phyloP scores from a whole-genome alignment of 2,888 invertebrate species.

The Caenorhabditis sp. region DNA sequence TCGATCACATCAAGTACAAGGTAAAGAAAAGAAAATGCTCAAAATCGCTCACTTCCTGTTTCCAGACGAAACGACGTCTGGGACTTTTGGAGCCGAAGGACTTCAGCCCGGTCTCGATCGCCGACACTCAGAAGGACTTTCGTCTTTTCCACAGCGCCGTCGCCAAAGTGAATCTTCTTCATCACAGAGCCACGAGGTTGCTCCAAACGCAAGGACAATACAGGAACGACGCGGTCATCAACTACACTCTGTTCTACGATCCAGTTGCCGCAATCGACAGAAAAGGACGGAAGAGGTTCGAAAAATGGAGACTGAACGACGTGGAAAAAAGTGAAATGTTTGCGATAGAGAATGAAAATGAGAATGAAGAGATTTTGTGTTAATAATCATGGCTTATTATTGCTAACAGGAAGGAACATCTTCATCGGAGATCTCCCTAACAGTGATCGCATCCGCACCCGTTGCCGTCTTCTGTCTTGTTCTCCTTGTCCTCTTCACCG shows the following conservation, averaged over 20 bases:
- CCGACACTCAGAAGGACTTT: constrained; percentile 54
- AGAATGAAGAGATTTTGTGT: background rate
- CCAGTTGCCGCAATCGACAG: constrained; percentile 34
- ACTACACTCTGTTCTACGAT: constrained; percentile 40
- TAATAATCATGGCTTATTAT: background rate
- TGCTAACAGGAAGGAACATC: too few species aligned
- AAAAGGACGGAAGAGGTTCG: constrained; percentile 32
- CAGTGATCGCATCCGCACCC: constrained; percentile 45
- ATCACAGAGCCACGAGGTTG: constrained; percentile 41
- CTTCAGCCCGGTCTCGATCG: constrained; percentile 39
- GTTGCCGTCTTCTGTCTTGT: background rate
- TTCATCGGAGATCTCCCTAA: constrained; percentile 4
- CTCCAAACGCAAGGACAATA: constrained; percentile 42
- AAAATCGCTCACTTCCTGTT: background rate
- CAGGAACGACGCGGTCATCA: constrained; percentile 30
- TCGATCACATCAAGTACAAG: constrained; percentile 68
- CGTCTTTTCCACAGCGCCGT: constrained; percentile 39
- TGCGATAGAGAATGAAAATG: background rate
- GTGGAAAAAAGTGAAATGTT: constrained; percentile 20
- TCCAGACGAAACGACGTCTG: constrained; percentile 44
- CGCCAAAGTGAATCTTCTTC: constrained; percentile 51
- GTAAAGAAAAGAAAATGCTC: constrained; percentile 1
- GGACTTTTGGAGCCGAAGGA: constrained; percentile 54
- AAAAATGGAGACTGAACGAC: constrained; percentile 46
- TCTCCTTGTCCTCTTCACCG: constrained; percentile 4